Percentiles rank a stretch among this genome's conserved stretches.
Evolutionary conservation across 1,140 invertebrate species (phyloP).

Genomic region (Trichonephila inaurata): DNA sequence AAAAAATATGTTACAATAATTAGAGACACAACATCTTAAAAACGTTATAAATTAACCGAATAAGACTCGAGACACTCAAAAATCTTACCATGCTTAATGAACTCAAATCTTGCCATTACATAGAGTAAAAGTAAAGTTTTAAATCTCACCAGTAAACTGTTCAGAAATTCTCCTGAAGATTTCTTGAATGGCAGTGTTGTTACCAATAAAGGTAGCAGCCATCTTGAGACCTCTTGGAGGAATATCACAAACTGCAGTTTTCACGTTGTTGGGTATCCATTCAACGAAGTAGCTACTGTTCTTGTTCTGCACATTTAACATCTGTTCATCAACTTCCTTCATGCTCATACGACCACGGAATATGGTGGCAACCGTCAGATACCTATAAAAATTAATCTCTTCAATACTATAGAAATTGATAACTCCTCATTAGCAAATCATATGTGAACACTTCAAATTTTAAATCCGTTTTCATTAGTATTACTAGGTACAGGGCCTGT

Average conservation of each 20-base stretch:
- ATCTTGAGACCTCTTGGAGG: constrained; percentile 82
- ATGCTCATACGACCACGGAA: constrained; percentile 98
- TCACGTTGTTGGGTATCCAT: constrained; percentile 83
- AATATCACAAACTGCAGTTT: constrained; percentile 82
- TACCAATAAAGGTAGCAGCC: constrained; percentile 81
- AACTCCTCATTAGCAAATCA: too few relatives aligned
- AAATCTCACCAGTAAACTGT: constrained; percentile 80
- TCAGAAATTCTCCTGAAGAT: constrained; percentile 81
- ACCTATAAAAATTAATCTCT: constrained; percentile 80
- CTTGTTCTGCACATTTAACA: constrained; percentile 90
- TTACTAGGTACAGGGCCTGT: too few relatives aligned
- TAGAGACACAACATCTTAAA: too few relatives aligned
- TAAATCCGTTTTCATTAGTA: too few relatives aligned
- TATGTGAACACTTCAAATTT: too few relatives aligned
- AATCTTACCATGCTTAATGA: too few relatives aligned
- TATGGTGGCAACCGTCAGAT: constrained; percentile 95
- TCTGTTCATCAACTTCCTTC: constrained; percentile 89
- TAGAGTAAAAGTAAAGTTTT: too few relatives aligned
- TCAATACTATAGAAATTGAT: not conserved
- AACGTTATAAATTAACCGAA: too few relatives aligned
- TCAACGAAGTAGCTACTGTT: constrained; percentile 84
- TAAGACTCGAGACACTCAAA: too few relatives aligned
- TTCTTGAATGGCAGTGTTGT: constrained; percentile 81
- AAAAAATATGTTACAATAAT: too few relatives aligned
- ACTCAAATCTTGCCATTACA: too few relatives aligned